Base-by-base conservation (phyloP, 2,797 vertebrate genomes). In the Etheostoma nigrum region DNA sequence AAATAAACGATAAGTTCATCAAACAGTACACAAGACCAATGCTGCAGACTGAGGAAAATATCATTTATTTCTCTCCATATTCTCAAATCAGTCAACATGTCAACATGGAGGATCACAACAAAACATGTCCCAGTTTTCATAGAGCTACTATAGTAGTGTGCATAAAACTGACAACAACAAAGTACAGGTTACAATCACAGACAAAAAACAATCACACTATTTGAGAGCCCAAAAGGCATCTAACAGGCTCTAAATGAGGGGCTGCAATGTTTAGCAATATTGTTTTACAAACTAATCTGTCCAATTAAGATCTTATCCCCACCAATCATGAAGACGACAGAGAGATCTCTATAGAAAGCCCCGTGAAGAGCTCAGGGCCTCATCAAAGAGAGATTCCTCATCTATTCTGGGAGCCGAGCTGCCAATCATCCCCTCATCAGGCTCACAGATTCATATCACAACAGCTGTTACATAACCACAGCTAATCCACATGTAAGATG, bases 391-490 rank as follows among this genome's bases (percentile, higher is more conserved):
- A 82, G 71, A 91, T 89, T 67, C 73, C 84, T 88, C 64, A 3
- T 87, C 92, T 94, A 94, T 95, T 95, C 88, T 82, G 78, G 86
- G 88, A 81, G 65, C 44, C 8, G 80, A 87, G 87, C 92, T 89
- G 92, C 86, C 93, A 92, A 83, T 95, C 93, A 93, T 72, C 65
- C 68, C 42, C 88, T 93, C 80, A 83, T 92, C 85, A 91, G 86
- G 33, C 80, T 52, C 75, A n/a, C 55, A 73, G 86, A 91, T 92
- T 85, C 86, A 83, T 84, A 91, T 92, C 88, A 49, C 76, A 63
- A 86, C 94, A 95, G 93, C 92, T 94, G 94, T 91, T 92, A 92
- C 87, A 86, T 90, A 93, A 93, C 84, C 73, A 42, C 19, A 2
- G 57, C 61, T 93, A 92, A 94, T 90, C 91, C 90, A 23, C 44